A percentile compares a stretch with the other conserved stretches of the same genome.
Conservation (phyloP, 2,797 vertebrate species). For the Spinibarbus caldwelli region DNA sequence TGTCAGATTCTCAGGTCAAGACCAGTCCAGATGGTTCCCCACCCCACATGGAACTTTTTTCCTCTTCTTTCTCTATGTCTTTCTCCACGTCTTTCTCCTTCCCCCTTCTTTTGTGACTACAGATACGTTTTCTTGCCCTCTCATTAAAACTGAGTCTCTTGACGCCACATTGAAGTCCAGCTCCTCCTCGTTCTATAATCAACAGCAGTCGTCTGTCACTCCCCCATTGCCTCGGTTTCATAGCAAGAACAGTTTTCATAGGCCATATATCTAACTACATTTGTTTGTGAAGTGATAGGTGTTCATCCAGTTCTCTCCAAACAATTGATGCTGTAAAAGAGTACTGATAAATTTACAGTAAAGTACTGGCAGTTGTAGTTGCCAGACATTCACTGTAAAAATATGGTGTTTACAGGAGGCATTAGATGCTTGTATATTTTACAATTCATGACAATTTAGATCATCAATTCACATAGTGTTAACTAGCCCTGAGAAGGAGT, state of each 20-base stretch:
- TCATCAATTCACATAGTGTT: not conserved
- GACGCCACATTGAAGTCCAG: constrained; percentile 27
- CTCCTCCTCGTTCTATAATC: constrained; percentile 32
- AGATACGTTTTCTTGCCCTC: constrained; percentile 11
- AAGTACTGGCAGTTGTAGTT: not conserved
- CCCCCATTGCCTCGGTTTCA: not conserved
- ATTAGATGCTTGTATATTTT: not conserved
- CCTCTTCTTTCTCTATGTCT: not conserved
- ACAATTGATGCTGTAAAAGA: not conserved
- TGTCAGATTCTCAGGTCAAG: constrained; percentile 37
- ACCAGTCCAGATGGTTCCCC: constrained; percentile 25
- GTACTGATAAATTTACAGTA: not conserved
- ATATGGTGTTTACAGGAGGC: not conserved
- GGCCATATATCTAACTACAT: not conserved
- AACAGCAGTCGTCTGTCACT: constrained; percentile 32
- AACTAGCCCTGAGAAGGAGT: not conserved
- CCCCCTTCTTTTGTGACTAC: constrained; percentile 19
- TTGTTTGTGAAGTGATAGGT: not conserved
- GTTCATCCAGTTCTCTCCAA: not conserved
- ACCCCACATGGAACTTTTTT: not conserved
- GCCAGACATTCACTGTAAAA: not conserved
- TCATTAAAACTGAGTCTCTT: constrained; percentile 32
- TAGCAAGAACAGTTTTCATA: not conserved
- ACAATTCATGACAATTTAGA: not conserved
- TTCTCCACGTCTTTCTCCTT: not conserved